Evolutionary conservation across 2,888 invertebrate species (phyloP).

Genomic region (Clistopyga incitator): DNA sequence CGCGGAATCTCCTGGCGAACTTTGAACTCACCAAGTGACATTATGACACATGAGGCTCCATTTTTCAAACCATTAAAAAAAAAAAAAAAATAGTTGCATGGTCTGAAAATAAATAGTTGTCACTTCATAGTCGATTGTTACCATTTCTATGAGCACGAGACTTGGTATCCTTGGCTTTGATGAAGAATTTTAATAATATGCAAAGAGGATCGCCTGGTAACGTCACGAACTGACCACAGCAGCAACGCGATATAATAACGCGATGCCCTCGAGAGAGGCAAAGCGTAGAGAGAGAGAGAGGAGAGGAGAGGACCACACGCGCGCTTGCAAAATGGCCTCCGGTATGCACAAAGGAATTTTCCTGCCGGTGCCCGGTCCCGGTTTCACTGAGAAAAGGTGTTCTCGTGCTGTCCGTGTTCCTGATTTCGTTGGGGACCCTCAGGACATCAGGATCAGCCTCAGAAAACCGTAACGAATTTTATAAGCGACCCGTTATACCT

Average conservation of each 20-base stretch:
- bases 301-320: slow-evolving; percentile 64
- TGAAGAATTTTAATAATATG: slow-evolving; percentile 22
- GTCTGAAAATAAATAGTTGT: too few relatives aligned
- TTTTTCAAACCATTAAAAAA: too few relatives aligned
- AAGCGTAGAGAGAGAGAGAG: background rate
- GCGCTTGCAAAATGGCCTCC: slow-evolving; percentile 67
- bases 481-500: slow-evolving; percentile 72
- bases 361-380: slow-evolving; percentile 34
- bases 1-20: slow-evolving; percentile 9
- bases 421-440: background rate
- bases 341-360: slow-evolving; percentile 67
- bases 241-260: slow-evolving; percentile 19
- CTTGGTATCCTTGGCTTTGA: slow-evolving; percentile 1
- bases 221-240: background rate
- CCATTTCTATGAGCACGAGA: background rate
- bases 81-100: too few relatives aligned
- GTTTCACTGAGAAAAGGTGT: slow-evolving; percentile 46
- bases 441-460: slow-evolving; percentile 31
- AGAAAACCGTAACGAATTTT: slow-evolving; percentile 76
- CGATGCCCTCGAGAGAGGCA: slow-evolving; percentile 16
- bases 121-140: too few relatives aligned
- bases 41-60: slow-evolving; percentile 1
- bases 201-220: background rate
- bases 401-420: slow-evolving; percentile 10
- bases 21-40: slow-evolving; percentile 11